Evolutionary conservation across 2,113 vertebrate genomes (phyloP), one percentile per base, ranked within the genome.

Genomic region (Aegotheles bennettii): DNA sequence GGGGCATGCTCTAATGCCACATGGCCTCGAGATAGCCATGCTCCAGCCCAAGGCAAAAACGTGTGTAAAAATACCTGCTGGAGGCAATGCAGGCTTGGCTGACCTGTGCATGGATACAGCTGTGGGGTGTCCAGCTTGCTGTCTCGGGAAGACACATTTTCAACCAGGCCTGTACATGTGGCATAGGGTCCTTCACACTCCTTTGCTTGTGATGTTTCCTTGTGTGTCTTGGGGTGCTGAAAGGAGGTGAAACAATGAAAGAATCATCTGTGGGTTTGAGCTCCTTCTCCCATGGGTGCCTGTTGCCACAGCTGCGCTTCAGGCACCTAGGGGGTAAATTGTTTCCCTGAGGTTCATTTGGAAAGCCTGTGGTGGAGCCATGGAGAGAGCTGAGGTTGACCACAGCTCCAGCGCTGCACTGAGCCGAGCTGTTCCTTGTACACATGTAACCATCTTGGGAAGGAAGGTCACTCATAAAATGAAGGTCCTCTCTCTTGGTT

Each of bases 371-470:
- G 54, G 75, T 18, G 8, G 67, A 85, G 40, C 48, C 0, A 1
- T 0, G 0, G 7, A 18, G 36, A 87, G 56, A 82, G 33, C 16
- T 0, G 0, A 77, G 38, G 50, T 35, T 0, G 0, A 10, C 59
- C 31, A 61, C 36, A 57, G 33, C 56, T 56, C 28, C 57, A 67
- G 28, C 0, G 1, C 45, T 70, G 60, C 3, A 1, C 61, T 63
- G 33, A 47, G 63, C 64, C 1, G 11, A 23, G 15, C 23, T 0
- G 0, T 69, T 68, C 23, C 10, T 69, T 31, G 7, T 26, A 10
- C 9, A 13, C 13, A 3, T 69, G 40, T 20, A 94, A n/a, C 38
- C 50, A 54, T 79, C 56, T 84, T 11, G 29, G 23, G 50, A 51
- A 50, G 48, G 25, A 75, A 80, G 63, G 51, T 21, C 0, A 1